Base-by-base conservation (phyloP, 2,797 vertebrate genomes). In the Malurus leucopterus region DNA sequence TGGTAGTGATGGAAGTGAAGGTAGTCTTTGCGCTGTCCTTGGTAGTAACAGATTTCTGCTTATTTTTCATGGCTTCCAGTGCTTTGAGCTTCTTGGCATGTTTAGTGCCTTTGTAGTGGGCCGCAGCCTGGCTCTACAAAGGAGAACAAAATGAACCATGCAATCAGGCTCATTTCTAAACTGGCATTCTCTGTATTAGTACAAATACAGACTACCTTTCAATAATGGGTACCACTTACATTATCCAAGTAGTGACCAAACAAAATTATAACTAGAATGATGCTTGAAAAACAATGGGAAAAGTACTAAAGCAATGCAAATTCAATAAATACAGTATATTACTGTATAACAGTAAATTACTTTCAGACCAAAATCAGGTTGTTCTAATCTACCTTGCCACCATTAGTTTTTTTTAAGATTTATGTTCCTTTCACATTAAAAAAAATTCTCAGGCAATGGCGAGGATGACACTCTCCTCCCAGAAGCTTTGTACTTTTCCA, bases 71-170 rank as follows among this genome's bases (percentile, higher is more conserved):
- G 96, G 98, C 95, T 88, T 99, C 98, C 98, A 98, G 97, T 96
- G 99, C 98, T 98, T 99, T 99, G 96, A 99, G 98, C 98, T 98
- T 99, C 98, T 99, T 99, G 98, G 99, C 99, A 93, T 99, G 99
- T 97, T 99, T 99, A 97, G 98, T 99, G 96, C 99, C 99, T 98
- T 99, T 99, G 98, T 99, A 99, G 98, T 99, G 99, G 98, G 99
- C 98, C 97, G 98, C 96, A 95, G 99, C 98, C 98, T 99, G 99
- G 98, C 98, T 99, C 99, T 99, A 98, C 96, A 97, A 98, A 97
- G 96, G 96, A 98, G 97, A 98, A 98, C 95, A 98, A 97, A 97
- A 98, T 97, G 97, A 98, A 98, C 97, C 97, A 94, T 97, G 98
- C 95, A 97, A 97, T 97, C 96, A 98, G 97, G 97, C 97, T 97